phyloP scores from a whole-genome alignment of 2,797 vertebrate species.

The Sebastes oblongus region DNA sequence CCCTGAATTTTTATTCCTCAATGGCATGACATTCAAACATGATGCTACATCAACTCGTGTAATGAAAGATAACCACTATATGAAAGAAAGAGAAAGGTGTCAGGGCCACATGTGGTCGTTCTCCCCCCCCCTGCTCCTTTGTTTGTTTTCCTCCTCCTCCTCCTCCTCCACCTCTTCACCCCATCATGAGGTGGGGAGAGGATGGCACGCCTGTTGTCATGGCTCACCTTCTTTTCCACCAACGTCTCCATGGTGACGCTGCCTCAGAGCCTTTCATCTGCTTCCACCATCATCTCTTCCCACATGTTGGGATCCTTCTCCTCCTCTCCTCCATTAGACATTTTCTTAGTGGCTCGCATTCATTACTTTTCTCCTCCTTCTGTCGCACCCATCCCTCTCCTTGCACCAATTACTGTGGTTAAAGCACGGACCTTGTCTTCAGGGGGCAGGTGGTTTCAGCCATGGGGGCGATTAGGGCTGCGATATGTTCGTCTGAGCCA shows the following conservation, averaged over 20 bases:
- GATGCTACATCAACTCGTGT: not conserved
- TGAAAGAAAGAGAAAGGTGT: not conserved
- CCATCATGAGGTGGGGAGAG: slow-evolving; percentile 28
- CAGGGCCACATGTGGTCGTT: not conserved
- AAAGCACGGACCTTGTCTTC: slow-evolving; percentile 48
- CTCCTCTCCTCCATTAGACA: slow-evolving; percentile 34
- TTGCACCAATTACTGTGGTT: slow-evolving; percentile 60
- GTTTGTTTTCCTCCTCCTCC: slow-evolving; percentile 38
- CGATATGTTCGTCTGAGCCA: slow-evolving; percentile 40
- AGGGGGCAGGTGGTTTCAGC: slow-evolving; percentile 45
- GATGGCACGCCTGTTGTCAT: slow-evolving; percentile 67
- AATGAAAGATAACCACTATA: not conserved
- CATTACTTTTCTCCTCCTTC: slow-evolving; percentile 34
- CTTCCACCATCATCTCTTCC: slow-evolving; percentile 42
- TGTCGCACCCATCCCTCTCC: slow-evolving; percentile 26
- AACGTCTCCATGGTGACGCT: slow-evolving; percentile 74
- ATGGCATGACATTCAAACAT: not conserved
- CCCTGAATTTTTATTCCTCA: slow-evolving; percentile 3
- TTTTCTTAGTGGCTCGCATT: slow-evolving; percentile 27
- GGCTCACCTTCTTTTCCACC: slow-evolving; percentile 68
- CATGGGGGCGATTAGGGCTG: slow-evolving; percentile 50
- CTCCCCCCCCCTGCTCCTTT: not conserved
- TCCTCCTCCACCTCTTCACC: slow-evolving; percentile 1
- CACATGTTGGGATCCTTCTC: slow-evolving; percentile 43
- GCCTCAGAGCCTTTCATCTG: slow-evolving; percentile 57